Base-by-base conservation (phyloP, 2,113 vertebrate genomes). In the Megaleporinus macrocephalus region DNA sequence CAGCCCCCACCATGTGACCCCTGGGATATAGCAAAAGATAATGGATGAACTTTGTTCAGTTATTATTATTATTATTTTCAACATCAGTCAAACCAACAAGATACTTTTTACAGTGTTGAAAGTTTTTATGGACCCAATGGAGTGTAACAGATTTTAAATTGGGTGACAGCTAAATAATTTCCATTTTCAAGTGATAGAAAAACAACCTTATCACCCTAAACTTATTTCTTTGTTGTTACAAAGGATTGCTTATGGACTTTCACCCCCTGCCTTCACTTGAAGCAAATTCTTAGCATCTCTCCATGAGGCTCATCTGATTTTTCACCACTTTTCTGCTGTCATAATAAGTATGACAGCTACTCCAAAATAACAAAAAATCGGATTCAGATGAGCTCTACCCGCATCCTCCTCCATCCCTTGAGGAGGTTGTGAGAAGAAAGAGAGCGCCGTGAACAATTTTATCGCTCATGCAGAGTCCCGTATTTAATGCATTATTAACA, bases 401-500 rank as follows among this genome's bases (percentile, higher is more conserved):
- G 36, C 12, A 30, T 65, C 53, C 15, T 69, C 63, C 11, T 26
- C 0, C 33, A 63, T 69, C 63, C 65, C 76, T 33, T n/a, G 63
- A 30, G 72, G 72, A 73, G 47, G 73, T 61, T 29, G 47, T 41
- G 18, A 44, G 61, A 68, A 71, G 36, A 53, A 63, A 33, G 71
- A 15, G 68, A 62, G 65, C 55, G 66, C 71, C 73, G 62, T 59
- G 44, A 30, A 81, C 80, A 78, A 78, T 77, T 85, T 63, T 13
- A 76, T 79, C 74, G 79, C 61, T 85, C 65, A 72, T 49, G 71
- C 69, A 57, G 76, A 71, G 47, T 49, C 16, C 49, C 73, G 69
- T 73, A 76, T 75, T 73, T 84, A 76, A 85, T 87, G 66, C 78
- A 88, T 86, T 88, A 85, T 88, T 86, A 82, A 83, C 36, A 73